A percentile compares a stretch with the other conserved stretches of the same genome.
phyloP scores from a whole-genome alignment of 2,888 invertebrate genomes.

The Apodemia duryi region DNA sequence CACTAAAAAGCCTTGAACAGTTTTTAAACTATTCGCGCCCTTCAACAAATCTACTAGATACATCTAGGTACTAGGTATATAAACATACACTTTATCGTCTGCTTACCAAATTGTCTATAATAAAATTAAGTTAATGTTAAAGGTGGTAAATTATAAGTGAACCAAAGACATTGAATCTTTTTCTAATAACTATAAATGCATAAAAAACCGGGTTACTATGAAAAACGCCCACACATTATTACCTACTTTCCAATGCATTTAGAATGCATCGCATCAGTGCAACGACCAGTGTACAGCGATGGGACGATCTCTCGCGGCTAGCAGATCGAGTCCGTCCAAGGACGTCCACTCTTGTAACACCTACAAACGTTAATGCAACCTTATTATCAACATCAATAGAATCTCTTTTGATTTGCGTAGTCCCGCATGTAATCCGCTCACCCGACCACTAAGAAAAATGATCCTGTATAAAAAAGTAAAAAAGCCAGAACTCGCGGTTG shows the following conservation, averaged over 20 bases:
- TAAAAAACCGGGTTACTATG: constrained; percentile 22
- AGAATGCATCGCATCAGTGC: constrained; percentile 72
- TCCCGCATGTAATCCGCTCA: constrained; percentile 57
- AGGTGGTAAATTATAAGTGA: no score
- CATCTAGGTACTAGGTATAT: no score
- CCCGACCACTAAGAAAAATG: constrained; percentile 73
- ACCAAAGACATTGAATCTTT: background rate
- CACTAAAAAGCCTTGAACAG: no score
- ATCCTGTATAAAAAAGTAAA: constrained; percentile 74
- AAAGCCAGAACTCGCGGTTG: constrained; percentile 64
- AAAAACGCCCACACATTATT: constrained; percentile 57
- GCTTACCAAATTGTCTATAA: no score
- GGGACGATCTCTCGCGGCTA: constrained; percentile 75
- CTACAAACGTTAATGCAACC: constrained; percentile 42
- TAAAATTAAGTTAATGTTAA: no score
- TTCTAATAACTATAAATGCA: background rate
- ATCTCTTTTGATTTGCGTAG: constrained; percentile 38
- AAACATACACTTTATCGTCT: no score
- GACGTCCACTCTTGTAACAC: constrained; percentile 69
- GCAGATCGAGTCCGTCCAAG: constrained; percentile 79
- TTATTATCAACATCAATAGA: constrained; percentile 40
- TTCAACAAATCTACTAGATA: no score
- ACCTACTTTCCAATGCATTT: constrained; percentile 78
- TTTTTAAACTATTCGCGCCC: no score
- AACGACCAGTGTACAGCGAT: constrained; percentile 71